Base-by-base conservation (phyloP, 2,888 invertebrate species). In the Drosophila paucipuncta region DNA sequence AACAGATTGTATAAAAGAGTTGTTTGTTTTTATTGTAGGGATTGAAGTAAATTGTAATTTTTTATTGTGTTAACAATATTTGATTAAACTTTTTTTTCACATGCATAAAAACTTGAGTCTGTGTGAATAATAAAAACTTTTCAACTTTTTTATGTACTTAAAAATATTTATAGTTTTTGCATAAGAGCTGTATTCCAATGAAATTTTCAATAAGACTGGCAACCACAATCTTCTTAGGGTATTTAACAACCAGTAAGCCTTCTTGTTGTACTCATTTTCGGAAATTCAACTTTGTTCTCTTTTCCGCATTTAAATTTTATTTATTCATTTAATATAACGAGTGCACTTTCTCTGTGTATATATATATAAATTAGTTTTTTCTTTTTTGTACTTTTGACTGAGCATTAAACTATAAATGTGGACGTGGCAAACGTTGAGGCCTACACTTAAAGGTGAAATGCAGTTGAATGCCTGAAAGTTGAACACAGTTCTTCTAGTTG, bases 401-500 rank as follows among this genome's bases (percentile, higher is more conserved):
- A 73, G 80, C 82, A 80, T 78, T 69, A 84, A 87, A 87, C 73
- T 73, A 76, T 63, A 35, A 66, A 62, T 64, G 16, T 47, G 47
- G 2, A 25, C 1, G 16, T 16, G 47, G 47, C 16, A 1, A 25
- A 1, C 49, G 53, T 33, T 33, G 52, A 25, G 58, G 49, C 62
- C 57, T 11, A 63, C 70, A 70, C 72, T 65, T 57, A 68, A 68
- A 53, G 72, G 84, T 69, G 61, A 37, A 54, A n/a, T 52, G 64
- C 28, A 31, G 60, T 43, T 57, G 79, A 57, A 54, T 37, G 31
- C 28, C 31, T n/a, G 41, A 64, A 25, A 43, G 70, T 31, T 41
- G 49, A 33, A 25, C 41, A n/a, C 30, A 49, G 58, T 55, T 7
- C 31, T 30, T 43, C 18, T 63, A 82, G 57, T 30, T 57, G 25